Evolutionary conservation across 2,888 invertebrate species (phyloP).

Genomic region (Cistogaster globosa): DNA sequence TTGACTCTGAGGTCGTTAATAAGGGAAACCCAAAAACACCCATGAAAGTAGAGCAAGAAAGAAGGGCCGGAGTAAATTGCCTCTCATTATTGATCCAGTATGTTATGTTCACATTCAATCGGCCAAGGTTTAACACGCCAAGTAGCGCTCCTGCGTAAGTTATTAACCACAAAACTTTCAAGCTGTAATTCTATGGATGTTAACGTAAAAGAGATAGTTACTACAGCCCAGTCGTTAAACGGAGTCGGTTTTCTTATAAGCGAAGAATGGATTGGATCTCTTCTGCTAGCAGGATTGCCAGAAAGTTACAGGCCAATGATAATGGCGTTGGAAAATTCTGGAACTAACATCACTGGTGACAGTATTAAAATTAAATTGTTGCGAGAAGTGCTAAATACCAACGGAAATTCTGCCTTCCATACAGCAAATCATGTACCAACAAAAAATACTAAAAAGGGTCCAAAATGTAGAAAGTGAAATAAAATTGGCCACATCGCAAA

Average conservation of each 20-base stretch:
- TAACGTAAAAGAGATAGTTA: constrained; percentile 58
- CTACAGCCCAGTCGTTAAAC: constrained; percentile 47
- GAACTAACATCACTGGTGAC: constrained; percentile 68
- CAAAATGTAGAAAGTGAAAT: constrained; percentile 51
- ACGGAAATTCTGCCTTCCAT: constrained; percentile 33
- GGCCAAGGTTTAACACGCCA: constrained; percentile 69
- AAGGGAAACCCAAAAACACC: constrained; percentile 22
- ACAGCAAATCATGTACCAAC: background rate
- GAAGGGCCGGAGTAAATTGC: constrained; percentile 55
- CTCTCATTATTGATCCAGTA: constrained; percentile 39
- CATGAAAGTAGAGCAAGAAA: constrained; percentile 38
- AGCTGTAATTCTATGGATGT: constrained; percentile 56
- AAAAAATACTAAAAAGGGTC: constrained; percentile 27
- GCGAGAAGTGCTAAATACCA: constrained; percentile 23
- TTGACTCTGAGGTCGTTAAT: constrained; percentile 37
- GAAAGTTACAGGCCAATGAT: constrained; percentile 76
- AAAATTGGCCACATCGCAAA: constrained; percentile 59
- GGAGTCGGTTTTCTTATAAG: constrained; percentile 59
- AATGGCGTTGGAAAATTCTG: constrained; percentile 73
- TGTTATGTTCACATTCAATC: constrained; percentile 39
- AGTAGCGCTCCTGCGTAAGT: constrained; percentile 54
- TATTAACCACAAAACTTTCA: constrained; percentile 47
- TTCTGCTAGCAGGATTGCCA: constrained; percentile 72
- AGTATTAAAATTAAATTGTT: constrained; percentile 56
- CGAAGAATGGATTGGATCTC: constrained; percentile 59